Base-by-base conservation (phyloP, 1,140 invertebrate species). In the Drosophila oshimai region DNA sequence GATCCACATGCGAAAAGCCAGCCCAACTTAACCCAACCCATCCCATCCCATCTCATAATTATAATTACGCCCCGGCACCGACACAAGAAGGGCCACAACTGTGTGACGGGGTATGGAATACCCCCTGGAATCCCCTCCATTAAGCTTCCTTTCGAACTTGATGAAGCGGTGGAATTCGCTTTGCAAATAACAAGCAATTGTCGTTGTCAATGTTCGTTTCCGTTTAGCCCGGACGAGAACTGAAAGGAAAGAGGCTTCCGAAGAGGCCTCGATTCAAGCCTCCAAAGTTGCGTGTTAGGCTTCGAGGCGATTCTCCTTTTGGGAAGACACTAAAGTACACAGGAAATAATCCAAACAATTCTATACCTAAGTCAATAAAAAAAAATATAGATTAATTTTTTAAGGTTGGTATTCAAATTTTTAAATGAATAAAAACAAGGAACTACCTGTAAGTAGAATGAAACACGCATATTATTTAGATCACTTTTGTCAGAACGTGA, bases 201-300 rank as follows among this genome's bases (percentile, higher is more conserved):
- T 87, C 83, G 83, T 87, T 87, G 81, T 87, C 81, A 87, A 87
- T 87, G 81, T 87, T 81, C 81, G 86, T 87, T 87, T 87, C 81
- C 81, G 81, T 81, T 87, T 76, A 74, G 58, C 51, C 45, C 22
- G 13, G 36, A 31, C 9, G 29, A 28, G 45, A 26, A 33, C 20
- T 6, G 61, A 39, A 39, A 24, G n/a, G n/a, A 6, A 20, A 22
- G 42, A 46, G 61, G 33, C 31, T 31, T 24, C 42, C 31, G 42
- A 18, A 37, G 36, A 36, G 31, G 37, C 41, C 45, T 39, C 51
- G 15, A 28, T 55, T 55, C 22, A 13, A 28, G 41, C 17, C 34
- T 17, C 50, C 26, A 17, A 24, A 45, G 46, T 68, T 69, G 44
- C 54, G 74, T 64, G 69, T 74, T 78, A 73, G 74, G 62, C 55